Evolutionary conservation across 2,797 vertebrate species (phyloP), one percentile per base, ranked within the genome.

Genomic region (Euphonia xanthogaster): DNA sequence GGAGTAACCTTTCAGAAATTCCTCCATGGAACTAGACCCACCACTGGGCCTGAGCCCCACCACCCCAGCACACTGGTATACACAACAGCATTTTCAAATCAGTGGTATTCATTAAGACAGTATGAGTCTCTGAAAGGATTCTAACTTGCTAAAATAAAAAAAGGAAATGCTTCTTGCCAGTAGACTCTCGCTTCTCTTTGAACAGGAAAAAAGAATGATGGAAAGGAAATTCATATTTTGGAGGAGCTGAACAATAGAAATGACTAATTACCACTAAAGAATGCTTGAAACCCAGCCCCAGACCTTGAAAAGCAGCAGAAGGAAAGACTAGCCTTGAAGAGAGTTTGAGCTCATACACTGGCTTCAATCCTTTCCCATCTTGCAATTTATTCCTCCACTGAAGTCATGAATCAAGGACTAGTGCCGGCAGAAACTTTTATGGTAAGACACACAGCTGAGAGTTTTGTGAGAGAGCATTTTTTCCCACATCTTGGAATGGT

Each of bases 161-260:
- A 89, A 94, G 91, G 92, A 95, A 97, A 96, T 76, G 78, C 25
- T 92, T 88, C 85, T 94, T 94, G 92, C 93, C 90, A 96, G 76
- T 58, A 94, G 39, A 91, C 79, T 94, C 91, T 94, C 47, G 65
- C 70, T 94, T 94, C 79, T 93, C 91, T 92, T 88, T 95, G 85
- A 94, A 94, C 82, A 95, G 91, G 89, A 96, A 95, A 92, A 94
- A 91, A 96, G 89, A 93, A 94, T 1, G 96, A 93, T 91, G 89
- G 91, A 97, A 94, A 96, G 91, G 95, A 97, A 96, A 95, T 75
- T 42, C 87, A 90, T 95, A 94, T 97, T 96, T 96, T 95, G 85
- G 93, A 96, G 89, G 22, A 94, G 87, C 70, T 93, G 72, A 94
- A 94, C 95, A 96, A 97, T 96, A 96, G 96, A 93, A 95, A 88